phyloP scores from a whole-genome alignment of 2,888 invertebrate genomes.

The Pseudococcus jackbeardsleyi region DNA sequence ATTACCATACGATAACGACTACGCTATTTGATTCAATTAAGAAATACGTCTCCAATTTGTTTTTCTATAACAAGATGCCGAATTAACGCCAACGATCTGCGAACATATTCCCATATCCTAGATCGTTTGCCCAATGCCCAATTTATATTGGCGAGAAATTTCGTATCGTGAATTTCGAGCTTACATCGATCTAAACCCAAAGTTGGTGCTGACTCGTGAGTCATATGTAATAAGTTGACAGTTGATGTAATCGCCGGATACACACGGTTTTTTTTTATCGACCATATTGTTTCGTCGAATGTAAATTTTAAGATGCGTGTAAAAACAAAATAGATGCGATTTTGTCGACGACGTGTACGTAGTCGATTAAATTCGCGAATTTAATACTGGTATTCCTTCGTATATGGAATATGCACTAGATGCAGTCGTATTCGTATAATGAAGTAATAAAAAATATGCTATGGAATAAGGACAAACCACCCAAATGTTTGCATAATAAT shows the following conservation, averaged over 20 bases:
- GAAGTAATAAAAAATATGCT: background rate
- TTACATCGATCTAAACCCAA: background rate
- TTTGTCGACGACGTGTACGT: background rate
- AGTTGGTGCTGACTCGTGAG: background rate
- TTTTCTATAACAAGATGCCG: conserved; percentile 10
- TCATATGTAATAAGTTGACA: background rate
- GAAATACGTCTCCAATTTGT: background rate
- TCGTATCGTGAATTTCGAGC: background rate
- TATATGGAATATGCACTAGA: background rate
- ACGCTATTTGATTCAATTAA: background rate
- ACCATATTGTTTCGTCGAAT: background rate
- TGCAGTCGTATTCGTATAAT: background rate
- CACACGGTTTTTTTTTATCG: background rate
- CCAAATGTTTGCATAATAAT: background rate
- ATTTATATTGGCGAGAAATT: conserved; percentile 5
- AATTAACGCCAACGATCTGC: conserved; percentile 3
- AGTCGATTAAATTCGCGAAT: background rate
- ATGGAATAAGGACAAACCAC: background rate
- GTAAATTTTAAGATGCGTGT: background rate
- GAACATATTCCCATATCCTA: background rate
- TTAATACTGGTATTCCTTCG: background rate
- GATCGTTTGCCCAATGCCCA: background rate
- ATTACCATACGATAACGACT: background rate
- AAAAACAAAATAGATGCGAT: background rate
- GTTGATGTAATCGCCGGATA: background rate